phyloP scores from a whole-genome alignment of 2,888 invertebrate genomes.

The Pyrrhosoma nymphula region DNA sequence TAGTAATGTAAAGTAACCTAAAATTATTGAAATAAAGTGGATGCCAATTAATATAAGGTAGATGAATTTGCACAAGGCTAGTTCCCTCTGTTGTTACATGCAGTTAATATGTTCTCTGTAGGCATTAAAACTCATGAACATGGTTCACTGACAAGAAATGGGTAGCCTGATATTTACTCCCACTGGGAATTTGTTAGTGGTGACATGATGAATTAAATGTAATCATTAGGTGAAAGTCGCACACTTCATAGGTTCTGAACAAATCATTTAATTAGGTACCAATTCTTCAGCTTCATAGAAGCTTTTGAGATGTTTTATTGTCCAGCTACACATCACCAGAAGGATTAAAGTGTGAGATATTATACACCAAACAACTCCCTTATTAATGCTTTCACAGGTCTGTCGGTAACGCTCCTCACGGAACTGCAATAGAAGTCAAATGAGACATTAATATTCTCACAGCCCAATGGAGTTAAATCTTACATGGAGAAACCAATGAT shows the following conservation, averaged over 20 bases:
- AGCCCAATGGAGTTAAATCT: background rate
- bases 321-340: constrained; percentile 97
- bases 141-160: background rate
- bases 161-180: constrained; percentile 11
- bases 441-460: constrained; percentile 68
- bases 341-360: constrained; percentile 94
- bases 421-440: constrained; percentile 83
- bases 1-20: background rate
- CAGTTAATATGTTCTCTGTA: background rate
- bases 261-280: constrained; percentile 78
- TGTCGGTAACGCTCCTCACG: constrained; percentile 99
- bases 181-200: background rate
- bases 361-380: constrained; percentile 98
- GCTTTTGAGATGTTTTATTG: constrained; percentile 99
- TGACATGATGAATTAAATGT: constrained; percentile 16
- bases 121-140: background rate
- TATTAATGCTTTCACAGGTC: constrained; percentile 98
- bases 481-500: too few species aligned
- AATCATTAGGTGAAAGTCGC: constrained; percentile 21
- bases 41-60: background rate
- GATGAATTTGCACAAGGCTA: background rate
- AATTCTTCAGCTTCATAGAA: constrained; percentile 99
- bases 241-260: constrained; percentile 32
- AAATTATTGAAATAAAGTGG: background rate
- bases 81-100: background rate